Evolutionary conservation across 2,113 vertebrate species (phyloP).

Genomic region (Platysternon megacephalum): DNA sequence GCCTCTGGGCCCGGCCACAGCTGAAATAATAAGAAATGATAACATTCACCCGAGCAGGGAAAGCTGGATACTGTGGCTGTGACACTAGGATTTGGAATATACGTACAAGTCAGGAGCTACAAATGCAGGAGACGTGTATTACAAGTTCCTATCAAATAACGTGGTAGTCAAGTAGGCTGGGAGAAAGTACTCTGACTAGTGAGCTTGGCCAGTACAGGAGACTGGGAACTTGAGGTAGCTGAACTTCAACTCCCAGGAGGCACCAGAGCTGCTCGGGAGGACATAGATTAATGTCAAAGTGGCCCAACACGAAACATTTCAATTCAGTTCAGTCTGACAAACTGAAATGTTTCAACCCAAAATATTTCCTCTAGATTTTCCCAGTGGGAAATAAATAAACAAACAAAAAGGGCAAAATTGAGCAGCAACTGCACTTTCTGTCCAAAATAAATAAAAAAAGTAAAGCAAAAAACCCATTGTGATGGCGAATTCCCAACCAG

Average conservation of each 20-base stretch:
- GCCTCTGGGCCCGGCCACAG: neutral
- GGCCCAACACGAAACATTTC: neutral
- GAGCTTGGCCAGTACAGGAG: too few species aligned
- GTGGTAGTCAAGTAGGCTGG: neutral
- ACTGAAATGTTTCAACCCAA: neutral
- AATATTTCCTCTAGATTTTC: neutral
- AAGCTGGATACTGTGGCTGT: neutral
- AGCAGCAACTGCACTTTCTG: neutral
- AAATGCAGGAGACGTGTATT: neutral
- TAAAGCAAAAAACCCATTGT: accelerated
- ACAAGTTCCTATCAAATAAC: neutral
- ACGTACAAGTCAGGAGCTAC: neutral
- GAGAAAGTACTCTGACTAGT: neutral
- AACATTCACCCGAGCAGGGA: neutral
- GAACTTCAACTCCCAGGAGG: neutral
- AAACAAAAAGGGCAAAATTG: neutral
- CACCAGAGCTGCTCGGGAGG: neutral
- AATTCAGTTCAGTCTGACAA: neutral
- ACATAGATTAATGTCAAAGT: neutral
- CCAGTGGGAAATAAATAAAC: neutral
- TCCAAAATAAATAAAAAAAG: neutral
- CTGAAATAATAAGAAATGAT: neutral
- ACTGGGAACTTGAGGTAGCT: neutral
- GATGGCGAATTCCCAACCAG: neutral
- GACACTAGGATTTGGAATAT: neutral